Percentiles rank a stretch among this genome's conserved stretches.
Evolutionary conservation across 1,140 invertebrate species (phyloP).

Genomic region (Charaxes varanes): DNA sequence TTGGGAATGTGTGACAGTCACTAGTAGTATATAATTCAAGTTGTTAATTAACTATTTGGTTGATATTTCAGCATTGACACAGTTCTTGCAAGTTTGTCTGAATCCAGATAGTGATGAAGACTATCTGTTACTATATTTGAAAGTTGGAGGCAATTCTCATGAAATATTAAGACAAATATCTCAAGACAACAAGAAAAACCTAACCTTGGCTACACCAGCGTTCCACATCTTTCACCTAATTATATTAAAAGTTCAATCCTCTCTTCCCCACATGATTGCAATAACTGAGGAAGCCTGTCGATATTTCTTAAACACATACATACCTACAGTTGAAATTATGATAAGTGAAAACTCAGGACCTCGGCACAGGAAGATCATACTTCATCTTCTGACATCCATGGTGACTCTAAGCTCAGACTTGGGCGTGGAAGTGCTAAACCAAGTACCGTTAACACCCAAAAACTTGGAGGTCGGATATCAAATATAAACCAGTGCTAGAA

Average conservation of each 20-base stretch:
- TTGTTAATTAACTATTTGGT: neutral
- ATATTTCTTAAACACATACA: slow-evolving; percentile 80
- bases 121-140: slow-evolving; percentile 78
- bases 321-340: slow-evolving; percentile 78
- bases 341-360: slow-evolving; percentile 77
- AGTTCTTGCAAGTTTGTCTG: slow-evolving; percentile 72
- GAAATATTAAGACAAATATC: slow-evolving; percentile 78
- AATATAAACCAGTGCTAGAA: no score
- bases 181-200: slow-evolving; percentile 75
- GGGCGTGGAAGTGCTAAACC: no score
- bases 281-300: slow-evolving; percentile 78
- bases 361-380: slow-evolving; percentile 76
- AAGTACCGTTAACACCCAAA: no score
- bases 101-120: slow-evolving; percentile 66
- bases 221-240: slow-evolving; percentile 79
- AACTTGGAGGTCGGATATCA: no score
- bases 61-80: slow-evolving; percentile 68
- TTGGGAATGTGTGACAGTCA: no score
- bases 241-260: slow-evolving; percentile 78
- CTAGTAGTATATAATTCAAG: no score
- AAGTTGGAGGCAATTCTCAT: slow-evolving; percentile 78
- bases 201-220: slow-evolving; percentile 68
- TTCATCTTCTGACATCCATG: no score
- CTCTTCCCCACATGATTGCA: slow-evolving; percentile 75
- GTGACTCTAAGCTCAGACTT: no score